Base-by-base conservation (phyloP, 1,140 invertebrate species). In the Orchestia grillus region DNA sequence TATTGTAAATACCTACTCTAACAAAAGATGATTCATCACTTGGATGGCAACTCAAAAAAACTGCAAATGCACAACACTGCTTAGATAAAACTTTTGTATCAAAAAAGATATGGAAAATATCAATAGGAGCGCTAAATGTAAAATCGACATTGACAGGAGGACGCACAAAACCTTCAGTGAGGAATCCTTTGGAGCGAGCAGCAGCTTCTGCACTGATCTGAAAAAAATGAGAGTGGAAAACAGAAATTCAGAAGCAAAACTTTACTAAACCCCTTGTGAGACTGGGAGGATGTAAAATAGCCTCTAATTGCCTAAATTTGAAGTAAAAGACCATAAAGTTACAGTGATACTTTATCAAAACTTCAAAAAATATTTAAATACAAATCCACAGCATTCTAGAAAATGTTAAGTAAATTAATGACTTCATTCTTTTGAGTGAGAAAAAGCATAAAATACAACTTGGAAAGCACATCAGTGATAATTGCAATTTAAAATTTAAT, bases 31-130 rank as follows among this genome's bases (percentile, higher is more conserved):
- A 44, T 45, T 94, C 92, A 94, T 94, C 44, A 45, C 36, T 40
- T 15, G 43, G 43, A 47, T 94, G 92, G 47, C 43, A 94, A 44
- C 41, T 94, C 6, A 94, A 44, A 40, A 94, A 94, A 40, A 94
- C 40, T 44, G 92, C 92, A 94, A 94, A 94, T 8, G 92, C 44
- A n/a, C 92, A 94, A 47, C 92, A 94, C 44, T 94, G 92, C 36
- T 94, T 94, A 94, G 40, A 94, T 44, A 94, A 94, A 19, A 94
- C 92, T 94, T 94, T 94, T 15, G 92, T 94, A 47, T 47, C 44
- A 47, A 94, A 94, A 47, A 94, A 94, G 41, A 94, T 94, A 40
- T 94, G 92, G 40, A 94, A 94, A 11, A 94, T 19, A 94, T 94
- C 44, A 94, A 94, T 44, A 47, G 92, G 92, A 0, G 41, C 44